Percentiles rank a stretch among this genome's conserved stretches.
Conservation (phyloP, 2,113 vertebrate species). For the Triplophysa dalaica region DNA sequence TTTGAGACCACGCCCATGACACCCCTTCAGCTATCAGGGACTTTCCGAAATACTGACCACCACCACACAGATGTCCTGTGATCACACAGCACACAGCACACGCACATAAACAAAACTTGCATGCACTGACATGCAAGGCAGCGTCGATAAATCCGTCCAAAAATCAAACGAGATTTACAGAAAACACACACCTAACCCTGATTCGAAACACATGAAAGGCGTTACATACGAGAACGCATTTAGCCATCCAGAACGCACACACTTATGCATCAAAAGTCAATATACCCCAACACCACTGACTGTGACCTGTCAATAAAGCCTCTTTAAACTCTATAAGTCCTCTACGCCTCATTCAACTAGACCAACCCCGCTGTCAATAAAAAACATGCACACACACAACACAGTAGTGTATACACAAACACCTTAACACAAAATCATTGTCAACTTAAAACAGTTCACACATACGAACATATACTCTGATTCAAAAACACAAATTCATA, state of each 20-base stretch:
- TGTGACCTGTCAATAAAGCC: constrained; percentile 42
- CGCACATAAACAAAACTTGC: constrained; percentile 4
- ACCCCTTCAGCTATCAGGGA: constrained; percentile 51
- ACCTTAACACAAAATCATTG: not conserved
- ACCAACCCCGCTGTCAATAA: constrained; percentile 40
- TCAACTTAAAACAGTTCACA: no score
- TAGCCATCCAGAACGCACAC: constrained; percentile 1
- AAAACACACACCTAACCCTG: constrained; percentile 8
- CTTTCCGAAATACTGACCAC: constrained; percentile 29
- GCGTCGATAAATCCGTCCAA: constrained; percentile 1
- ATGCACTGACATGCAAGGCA: constrained; percentile 16
- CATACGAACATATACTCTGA: not conserved
- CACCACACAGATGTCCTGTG: constrained; percentile 1
- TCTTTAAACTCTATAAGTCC: constrained; percentile 50
- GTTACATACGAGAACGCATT: constrained; percentile 5
- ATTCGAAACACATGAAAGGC: constrained; percentile 3
- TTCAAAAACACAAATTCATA: constrained; percentile 8
- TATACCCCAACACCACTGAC: constrained; percentile 28
- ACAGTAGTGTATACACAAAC: not conserved
- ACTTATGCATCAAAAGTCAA: constrained; percentile 9
- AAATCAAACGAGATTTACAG: constrained; percentile 12
- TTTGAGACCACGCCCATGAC: constrained; percentile 27
- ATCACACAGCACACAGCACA: not conserved
- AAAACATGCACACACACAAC: not conserved
- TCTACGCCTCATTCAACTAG: constrained; percentile 38